Evolutionary conservation across 1,140 invertebrate genomes (phyloP).

Genomic region (Drosophila auraria): DNA sequence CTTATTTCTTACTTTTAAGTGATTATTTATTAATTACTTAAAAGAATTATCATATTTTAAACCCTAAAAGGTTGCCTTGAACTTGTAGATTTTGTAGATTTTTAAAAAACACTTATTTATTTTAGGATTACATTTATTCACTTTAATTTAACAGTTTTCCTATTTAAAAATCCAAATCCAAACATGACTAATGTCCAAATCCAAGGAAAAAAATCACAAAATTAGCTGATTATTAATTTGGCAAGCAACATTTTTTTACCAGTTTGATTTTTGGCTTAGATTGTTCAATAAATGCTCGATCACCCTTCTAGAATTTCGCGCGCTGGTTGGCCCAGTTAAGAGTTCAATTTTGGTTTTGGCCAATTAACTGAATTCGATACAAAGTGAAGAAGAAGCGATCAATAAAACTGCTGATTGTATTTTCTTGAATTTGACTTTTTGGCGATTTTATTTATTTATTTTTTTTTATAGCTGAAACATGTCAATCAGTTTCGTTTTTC

Average conservation of each 20-base stretch:
- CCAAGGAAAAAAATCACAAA: background rate
- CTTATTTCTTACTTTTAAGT: background rate
- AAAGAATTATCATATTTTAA: background rate
- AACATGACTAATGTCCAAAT: slow-evolving; percentile 12
- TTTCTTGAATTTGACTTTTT: slow-evolving; percentile 12
- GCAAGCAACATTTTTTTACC: slow-evolving; percentile 16
- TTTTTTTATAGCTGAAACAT: slow-evolving; percentile 32
- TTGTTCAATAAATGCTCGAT: background rate
- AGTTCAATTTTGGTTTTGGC: slow-evolving; percentile 52
- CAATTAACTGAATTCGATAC: slow-evolving; percentile 70
- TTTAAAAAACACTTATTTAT: background rate
- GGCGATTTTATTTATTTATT: slow-evolving; percentile 8
- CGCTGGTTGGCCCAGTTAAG: slow-evolving; percentile 58
- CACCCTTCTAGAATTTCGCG: slow-evolving; percentile 49
- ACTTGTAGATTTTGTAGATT: background rate
- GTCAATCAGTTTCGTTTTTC: slow-evolving; percentile 58
- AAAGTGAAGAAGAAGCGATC: slow-evolving; percentile 28
- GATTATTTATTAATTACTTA: background rate
- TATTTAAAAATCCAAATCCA: background rate
- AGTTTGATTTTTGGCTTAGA: slow-evolving; percentile 4
- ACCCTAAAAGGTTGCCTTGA: background rate
- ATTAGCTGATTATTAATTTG: slow-evolving; percentile 35
- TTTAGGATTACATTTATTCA: background rate
- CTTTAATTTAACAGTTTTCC: background rate
- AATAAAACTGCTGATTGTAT: slow-evolving; percentile 56